Base-by-base conservation (phyloP, 2,888 invertebrate species). In the Torymus tubicola region DNA sequence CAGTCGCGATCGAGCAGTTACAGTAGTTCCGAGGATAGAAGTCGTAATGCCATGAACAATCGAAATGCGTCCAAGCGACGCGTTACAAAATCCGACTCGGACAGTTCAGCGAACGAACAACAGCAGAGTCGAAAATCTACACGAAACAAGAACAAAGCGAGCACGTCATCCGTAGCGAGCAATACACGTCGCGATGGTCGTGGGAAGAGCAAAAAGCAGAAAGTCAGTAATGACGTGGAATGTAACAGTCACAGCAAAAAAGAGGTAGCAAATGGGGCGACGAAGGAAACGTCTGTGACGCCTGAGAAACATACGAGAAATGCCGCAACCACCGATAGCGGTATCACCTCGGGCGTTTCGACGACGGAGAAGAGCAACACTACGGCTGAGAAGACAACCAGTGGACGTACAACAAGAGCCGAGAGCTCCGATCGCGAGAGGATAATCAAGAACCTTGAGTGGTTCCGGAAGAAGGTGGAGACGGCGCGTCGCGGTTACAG, bases 311-410 rank as follows among this genome's bases (percentile, higher is more conserved):
- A 84, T 65, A 82, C 67, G 0, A 72, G 42, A 11, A 14, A 68
- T 13, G n/a, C 18, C 11, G 57, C 31, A 10, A 89, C 89, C 2
- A 87, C 90, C 1, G 91, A 91, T 78, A 90, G 90, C 78, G 91
- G 90, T 8, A 88, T 91, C 58, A 87, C 86, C 1, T 90, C 90
- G 10, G 88, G 88, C 13, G 82, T 89, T 11, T 90, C 90, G 1
- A 89, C 89, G 0, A 81, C 82, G 0, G 89, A 90, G 31, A 31
- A 31, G 31, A 31, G 31, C 31, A 31, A 31, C 31, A 31, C 31
- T 5, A 31, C 31, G 31, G 31, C 31, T 5, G 31, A 31, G 31
- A 31, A 31, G 31, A 31, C 31, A 5, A 5, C 31, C 31, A 4
- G 31, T 31, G 31, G 31, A 0, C 31, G 31, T 31, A 31, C 31